Evolutionary conservation across 2,888 invertebrate genomes (phyloP).

Genomic region (Hypena proboscidalis): DNA sequence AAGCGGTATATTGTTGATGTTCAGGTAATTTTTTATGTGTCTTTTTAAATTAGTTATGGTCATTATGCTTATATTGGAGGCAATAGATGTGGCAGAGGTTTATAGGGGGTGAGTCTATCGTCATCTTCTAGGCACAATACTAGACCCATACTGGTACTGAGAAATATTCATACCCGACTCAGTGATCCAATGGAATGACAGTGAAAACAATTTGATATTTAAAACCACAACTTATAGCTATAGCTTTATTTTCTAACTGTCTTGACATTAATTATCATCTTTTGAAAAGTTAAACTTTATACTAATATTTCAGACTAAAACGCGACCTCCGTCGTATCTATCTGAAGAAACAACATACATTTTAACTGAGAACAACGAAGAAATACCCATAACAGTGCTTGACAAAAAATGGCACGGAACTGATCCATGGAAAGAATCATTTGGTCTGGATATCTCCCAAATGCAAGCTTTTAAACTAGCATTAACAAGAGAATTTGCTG

Average conservation of each 20-base stretch:
- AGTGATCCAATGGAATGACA: too few species aligned
- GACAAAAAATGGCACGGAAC: constrained; percentile 78
- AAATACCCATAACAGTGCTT: constrained; percentile 64
- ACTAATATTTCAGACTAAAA: constrained; percentile 54
- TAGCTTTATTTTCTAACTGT: too few species aligned
- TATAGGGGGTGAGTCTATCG: too few species aligned
- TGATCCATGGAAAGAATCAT: too few species aligned
- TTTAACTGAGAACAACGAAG: constrained; percentile 49
- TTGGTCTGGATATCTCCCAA: constrained; percentile 88
- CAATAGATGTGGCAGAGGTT: too few species aligned
- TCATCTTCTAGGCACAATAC: too few species aligned
- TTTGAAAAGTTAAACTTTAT: neutral
- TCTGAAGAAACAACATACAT: constrained; percentile 62
- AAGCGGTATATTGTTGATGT: constrained; percentile 87
- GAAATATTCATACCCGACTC: too few species aligned
- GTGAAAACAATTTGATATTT: too few species aligned
- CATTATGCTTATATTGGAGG: too few species aligned
- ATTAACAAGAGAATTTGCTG: constrained; percentile 88
- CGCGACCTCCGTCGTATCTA: constrained; percentile 70
- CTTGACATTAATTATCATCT: neutral
- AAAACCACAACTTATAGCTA: too few species aligned
- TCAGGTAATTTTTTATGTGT: constrained; percentile 63
- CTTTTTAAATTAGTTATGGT: too few species aligned
- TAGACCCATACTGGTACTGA: too few species aligned
- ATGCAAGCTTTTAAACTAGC: constrained; percentile 88